Evolutionary conservation across 2,888 invertebrate genomes (phyloP), one percentile per base, ranked within the genome.

Genomic region (Archips crataeganus): DNA sequence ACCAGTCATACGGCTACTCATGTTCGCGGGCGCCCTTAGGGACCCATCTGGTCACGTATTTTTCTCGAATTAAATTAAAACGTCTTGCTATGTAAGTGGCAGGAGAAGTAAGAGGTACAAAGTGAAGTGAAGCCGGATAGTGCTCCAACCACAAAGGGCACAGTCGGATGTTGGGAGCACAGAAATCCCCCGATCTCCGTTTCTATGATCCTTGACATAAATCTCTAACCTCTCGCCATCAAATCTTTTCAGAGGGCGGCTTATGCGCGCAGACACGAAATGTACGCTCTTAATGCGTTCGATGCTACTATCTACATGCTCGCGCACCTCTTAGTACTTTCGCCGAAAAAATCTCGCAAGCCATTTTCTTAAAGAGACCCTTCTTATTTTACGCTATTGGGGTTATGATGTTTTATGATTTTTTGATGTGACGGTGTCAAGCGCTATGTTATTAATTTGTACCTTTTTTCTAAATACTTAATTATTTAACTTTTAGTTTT

Each of bases 141-240:
- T 92, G 92, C 93, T 92, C 88, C 89, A 90, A 84, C 88, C 90
- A 94, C 94, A 94, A 94, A 94, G 92, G 92, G 91, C 90, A 90
- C 91, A 92, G 93, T 90, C 87, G 91, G 91, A 91, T 91, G 92
- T 87, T 88, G 90, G 90, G 85, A 90, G 90, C 89, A 88, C 91
- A 91, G 90, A 91, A 93, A 92, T 91, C 91, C 91, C 90, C 87
- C 90, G 91, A 93, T 92, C 91, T 90, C 91, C 87, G 85, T 81
- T 88, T 93, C 87, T 93, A 93, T 94, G 93, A 92, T 93, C 93
- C 94, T 94, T 94, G 94, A 94, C 94, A 93, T 93, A 92, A 94
- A 94, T 94, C 93, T 93, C 93, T 91, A 92, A 93, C 93, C 90
- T 90, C 91, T 90, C 91, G 88, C 90, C 93, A 90, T 94, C 93